These are phyloP conservation scores for Pycnonotus jocosus DNA, from an alignment of 2,113 vertebrate species.

Conservation along the genomic window DNA sequence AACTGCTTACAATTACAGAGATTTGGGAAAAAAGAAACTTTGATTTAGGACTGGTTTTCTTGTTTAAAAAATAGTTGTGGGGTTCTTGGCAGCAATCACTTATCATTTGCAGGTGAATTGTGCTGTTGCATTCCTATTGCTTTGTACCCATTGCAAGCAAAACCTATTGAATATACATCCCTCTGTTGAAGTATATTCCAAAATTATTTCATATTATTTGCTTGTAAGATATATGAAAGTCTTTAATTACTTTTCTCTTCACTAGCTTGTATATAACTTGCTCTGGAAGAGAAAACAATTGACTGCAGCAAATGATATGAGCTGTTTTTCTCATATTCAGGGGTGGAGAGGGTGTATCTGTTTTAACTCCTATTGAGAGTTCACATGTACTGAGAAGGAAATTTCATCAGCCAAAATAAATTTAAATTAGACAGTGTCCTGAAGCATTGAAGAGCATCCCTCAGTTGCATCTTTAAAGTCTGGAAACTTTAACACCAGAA, in stretches of 20 bases:
- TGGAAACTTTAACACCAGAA: background rate
- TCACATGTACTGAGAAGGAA: background rate
- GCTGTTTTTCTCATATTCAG: background rate
- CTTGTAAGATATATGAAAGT: background rate
- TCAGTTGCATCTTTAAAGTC: background rate
- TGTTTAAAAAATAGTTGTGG: background rate
- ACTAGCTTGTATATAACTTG: background rate
- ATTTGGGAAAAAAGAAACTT: background rate
- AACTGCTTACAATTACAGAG: background rate
- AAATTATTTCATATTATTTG: background rate
- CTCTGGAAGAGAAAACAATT: background rate
- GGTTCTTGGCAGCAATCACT: background rate
- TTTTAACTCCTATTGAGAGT: background rate
- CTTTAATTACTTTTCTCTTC: background rate
- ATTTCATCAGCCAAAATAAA: background rate
- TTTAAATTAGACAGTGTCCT: background rate
- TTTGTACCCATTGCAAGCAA: background rate
- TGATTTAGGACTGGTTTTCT: background rate
- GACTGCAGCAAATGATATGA: background rate
- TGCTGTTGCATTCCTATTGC: background rate
- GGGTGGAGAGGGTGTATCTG: accelerated
- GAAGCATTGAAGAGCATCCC: background rate
- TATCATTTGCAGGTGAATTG: background rate
- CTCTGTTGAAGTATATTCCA: background rate
- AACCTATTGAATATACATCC: background rate